Conservation (phyloP, 2,113 vertebrate species). For the Protobothrops flavoviridis region DNA sequence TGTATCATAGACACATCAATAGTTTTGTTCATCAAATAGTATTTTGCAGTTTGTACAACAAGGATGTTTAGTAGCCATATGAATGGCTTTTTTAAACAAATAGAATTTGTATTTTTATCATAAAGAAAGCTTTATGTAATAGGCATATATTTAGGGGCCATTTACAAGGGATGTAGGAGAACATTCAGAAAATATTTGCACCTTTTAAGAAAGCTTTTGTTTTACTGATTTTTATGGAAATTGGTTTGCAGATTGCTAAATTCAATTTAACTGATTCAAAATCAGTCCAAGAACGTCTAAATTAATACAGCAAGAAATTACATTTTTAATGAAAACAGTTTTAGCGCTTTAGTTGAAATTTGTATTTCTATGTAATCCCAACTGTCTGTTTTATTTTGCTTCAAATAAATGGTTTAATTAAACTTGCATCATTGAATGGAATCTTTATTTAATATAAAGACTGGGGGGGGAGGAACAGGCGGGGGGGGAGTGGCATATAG, state of each 20-base stretch:
- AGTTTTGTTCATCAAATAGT: slow-evolving; percentile 75
- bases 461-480: no score
- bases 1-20: slow-evolving; percentile 73
- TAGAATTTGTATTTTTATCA: slow-evolving; percentile 83
- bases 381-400: slow-evolving; percentile 72
- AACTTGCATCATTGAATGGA: slow-evolving; percentile 49
- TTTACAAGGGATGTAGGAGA: slow-evolving; percentile 72
- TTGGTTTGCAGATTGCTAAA: slow-evolving; percentile 63
- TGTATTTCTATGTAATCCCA: slow-evolving; percentile 79
- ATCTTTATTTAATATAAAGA: slow-evolving; percentile 44
- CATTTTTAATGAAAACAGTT: slow-evolving; percentile 67
- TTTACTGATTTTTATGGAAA: slow-evolving; percentile 71
- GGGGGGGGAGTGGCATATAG: not conserved
- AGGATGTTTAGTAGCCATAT: slow-evolving; percentile 74
- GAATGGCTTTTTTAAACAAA: slow-evolving; percentile 77
- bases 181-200: slow-evolving; percentile 71
- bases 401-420: slow-evolving; percentile 79
- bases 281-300: slow-evolving; percentile 53
- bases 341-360: slow-evolving; percentile 58
- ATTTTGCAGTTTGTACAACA: slow-evolving; percentile 80
- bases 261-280: slow-evolving; percentile 51
- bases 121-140: slow-evolving; percentile 77
- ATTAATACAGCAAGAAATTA: slow-evolving; percentile 50
- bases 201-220: slow-evolving; percentile 62
- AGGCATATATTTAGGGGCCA: slow-evolving; percentile 73